Base-by-base conservation (phyloP, 2,113 vertebrate genomes). In the Murina feae region DNA sequence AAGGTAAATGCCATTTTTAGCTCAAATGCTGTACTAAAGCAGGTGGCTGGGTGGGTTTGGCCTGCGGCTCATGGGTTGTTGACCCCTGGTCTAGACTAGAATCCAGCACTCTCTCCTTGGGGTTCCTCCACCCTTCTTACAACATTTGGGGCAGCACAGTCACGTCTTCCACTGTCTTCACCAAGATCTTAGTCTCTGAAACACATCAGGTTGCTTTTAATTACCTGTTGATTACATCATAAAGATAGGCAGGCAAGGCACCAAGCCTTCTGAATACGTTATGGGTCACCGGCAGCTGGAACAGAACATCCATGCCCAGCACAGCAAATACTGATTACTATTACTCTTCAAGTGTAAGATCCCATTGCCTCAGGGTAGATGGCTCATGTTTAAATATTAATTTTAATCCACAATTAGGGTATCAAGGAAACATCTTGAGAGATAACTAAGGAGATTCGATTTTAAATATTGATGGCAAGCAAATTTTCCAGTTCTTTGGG, bases 71-170 rank as follows among this genome's bases (percentile, higher is more conserved):
- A 21, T 42, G 55, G 39, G 53, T 87, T 55, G 11, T 58, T 17
- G 32, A 78, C 20, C 53, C 23, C 35, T 75, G 51, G n/a, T 60
- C 16, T 91, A 55, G 44, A 68, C 23, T 87, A 47, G 93, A 93
- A 76, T 37, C 51, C 44, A 42, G 11, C 0, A 39, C 72, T 44
- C 39, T 47, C 84, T 63, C 53, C 44, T 72, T 78, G 63, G 39
- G 47, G 20, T 63, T 75, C 47, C 86, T 84, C 42, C n/a, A 35
- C 44, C 32, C 88, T 91, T 91, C 60, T 76, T 76, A 35, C 68
- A 94, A 93, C 90, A 94, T 81, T 88, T 96, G 92, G 86, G 90
- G 85, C 91, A 94, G 82, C 88, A 96, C 58, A 90, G 63, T 42
- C 44, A 88, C 86, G 25, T 82, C 72, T 84, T 87, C 86, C 42